Evolutionary conservation across 92 coral and sea anemone species (phyloP), one percentile per base, ranked within the genome.

Genomic region (Epizoanthus ramosus): DNA sequence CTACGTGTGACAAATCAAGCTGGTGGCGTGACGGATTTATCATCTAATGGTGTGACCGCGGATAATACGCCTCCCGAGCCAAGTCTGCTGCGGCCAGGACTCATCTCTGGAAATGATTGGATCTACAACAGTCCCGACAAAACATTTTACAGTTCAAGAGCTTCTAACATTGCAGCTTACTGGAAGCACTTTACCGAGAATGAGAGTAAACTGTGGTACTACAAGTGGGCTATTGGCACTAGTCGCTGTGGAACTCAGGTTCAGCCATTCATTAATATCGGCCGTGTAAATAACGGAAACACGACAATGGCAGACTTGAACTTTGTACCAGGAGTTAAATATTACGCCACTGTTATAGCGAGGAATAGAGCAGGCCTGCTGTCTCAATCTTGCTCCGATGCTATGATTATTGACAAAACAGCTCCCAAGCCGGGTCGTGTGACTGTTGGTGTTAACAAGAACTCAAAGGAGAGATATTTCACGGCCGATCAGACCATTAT

Each of bases 151-250:
- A 79, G 94, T 1, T 87, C 98, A 19, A 84, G 72, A 35, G 80
- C 85, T 14, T 63, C 92, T 12, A 74, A 52, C 28, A 85, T 96
- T 41, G 81, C 88, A 28, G 97, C 91, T 21, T 85, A 92, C 79
- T 96, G 99, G 99, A 70, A 79, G 0, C 82, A 85, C 17, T 96
- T 96, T 75, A 72, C 70, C 35, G 99, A 96, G 83, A 83, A 74
- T 21, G 99, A 94, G 75, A 94, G 99, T 82, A 91, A 92, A 77
- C 61, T 94, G 22, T 96, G 99, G 99, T 96, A 86, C 85, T 94
- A 94, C 88, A 96, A 96, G 80, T 94, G 98, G 99, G 96, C 96
- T 41, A 88, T 96, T 57, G 99, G 99, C 13, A 92, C 93, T 12
- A 85, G 93, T 60, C 89, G 82, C 73, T 94, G 98, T 71, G 99